phyloP scores from a whole-genome alignment of 2,888 invertebrate genomes.

The Cyclophora punctaria region DNA sequence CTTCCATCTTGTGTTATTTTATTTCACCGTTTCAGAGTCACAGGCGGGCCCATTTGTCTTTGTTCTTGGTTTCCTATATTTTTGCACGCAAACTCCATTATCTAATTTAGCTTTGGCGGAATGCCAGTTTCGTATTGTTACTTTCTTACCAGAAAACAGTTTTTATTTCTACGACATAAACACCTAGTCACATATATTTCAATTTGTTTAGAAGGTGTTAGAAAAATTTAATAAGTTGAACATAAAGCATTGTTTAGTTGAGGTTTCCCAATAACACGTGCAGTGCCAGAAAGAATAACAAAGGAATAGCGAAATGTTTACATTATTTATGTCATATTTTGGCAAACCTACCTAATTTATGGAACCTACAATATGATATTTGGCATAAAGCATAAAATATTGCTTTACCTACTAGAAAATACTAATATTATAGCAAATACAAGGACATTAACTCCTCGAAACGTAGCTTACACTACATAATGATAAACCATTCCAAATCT shows the following conservation, averaged over 20 bases:
- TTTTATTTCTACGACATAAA: conserved; percentile 64
- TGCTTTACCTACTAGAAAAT: too few relatives aligned
- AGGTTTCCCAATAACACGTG: not conserved
- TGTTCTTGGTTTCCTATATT: conserved; percentile 75
- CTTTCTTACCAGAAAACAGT: conserved; percentile 61
- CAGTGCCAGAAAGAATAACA: too few relatives aligned
- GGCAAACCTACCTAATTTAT: too few relatives aligned
- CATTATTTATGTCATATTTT: too few relatives aligned
- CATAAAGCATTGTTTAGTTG: not conserved
- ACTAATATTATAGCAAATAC: too few relatives aligned
- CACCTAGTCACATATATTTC: conserved; percentile 61
- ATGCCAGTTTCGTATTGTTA: conserved; percentile 70
- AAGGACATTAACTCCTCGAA: too few relatives aligned
- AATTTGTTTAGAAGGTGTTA: conserved; percentile 41
- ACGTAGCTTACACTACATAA: too few relatives aligned
- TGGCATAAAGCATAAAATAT: too few relatives aligned
- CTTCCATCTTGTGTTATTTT: conserved; percentile 64
- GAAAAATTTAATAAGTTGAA: conserved; percentile 30
- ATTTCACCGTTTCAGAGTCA: conserved; percentile 64
- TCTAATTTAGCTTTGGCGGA: conserved; percentile 75
- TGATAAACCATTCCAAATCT: too few relatives aligned
- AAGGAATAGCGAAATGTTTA: too few relatives aligned
- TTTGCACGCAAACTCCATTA: conserved; percentile 76
- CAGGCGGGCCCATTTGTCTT: conserved; percentile 72
- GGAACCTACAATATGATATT: too few relatives aligned